A percentile compares a stretch with the other conserved stretches of the same genome.
Conservation (phyloP, 2,113 vertebrate genomes). For the Motacilla tschutschensis region DNA sequence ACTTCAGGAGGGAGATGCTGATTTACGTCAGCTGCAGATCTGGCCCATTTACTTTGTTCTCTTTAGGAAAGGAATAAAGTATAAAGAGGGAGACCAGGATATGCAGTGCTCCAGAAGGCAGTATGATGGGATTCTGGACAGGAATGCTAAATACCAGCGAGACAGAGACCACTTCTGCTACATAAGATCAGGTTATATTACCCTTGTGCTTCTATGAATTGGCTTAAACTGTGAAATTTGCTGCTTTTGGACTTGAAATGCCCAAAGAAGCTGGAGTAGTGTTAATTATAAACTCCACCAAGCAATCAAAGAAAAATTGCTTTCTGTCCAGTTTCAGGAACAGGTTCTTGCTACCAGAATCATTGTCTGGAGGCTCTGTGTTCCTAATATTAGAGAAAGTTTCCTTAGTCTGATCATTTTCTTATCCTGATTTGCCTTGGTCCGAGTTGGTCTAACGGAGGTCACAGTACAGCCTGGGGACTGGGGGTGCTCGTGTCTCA, state of each 20-base stretch:
- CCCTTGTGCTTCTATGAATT: neutral
- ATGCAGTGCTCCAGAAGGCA: neutral
- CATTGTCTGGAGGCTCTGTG: neutral
- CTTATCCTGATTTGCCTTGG: neutral
- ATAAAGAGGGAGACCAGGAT: neutral
- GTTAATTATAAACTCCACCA: neutral
- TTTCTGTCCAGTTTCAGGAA: neutral
- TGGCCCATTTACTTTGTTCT: conserved; percentile 46
- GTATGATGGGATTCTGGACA: conserved; percentile 11
- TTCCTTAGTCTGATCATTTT: neutral
- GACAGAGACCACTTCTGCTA: neutral
- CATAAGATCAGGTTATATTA: neutral
- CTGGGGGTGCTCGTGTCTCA: rapidly evolving
- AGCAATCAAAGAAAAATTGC: neutral
- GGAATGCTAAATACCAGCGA: conserved; percentile 10
- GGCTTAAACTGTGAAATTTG: neutral
- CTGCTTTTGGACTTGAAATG: neutral
- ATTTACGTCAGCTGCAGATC: conserved; percentile 29
- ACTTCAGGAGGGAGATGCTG: conserved; percentile 16
- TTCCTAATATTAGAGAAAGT: neutral
- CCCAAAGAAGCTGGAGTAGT: neutral
- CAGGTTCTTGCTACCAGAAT: neutral
- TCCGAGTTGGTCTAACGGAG: neutral
- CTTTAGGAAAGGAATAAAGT: conserved; percentile 34
- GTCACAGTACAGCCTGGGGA: neutral